Evolutionary conservation across 2,888 invertebrate species (phyloP).

Genomic region (Acronicta psi): DNA sequence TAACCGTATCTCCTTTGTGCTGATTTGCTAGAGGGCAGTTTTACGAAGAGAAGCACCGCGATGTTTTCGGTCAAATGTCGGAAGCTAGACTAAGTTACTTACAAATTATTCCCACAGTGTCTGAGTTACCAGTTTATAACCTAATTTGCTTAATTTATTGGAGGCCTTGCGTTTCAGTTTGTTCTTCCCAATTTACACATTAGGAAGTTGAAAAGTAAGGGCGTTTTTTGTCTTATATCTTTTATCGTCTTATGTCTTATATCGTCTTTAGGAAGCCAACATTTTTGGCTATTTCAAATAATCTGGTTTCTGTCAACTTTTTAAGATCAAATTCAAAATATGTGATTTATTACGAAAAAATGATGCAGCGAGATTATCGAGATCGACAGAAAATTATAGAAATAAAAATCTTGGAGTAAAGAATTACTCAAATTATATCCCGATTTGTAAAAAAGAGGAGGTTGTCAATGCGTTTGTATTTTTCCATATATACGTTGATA

Average conservation of each 20-base stretch:
- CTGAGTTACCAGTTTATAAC: neutral
- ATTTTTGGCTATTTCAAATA: neutral
- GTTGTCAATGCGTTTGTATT: too few species aligned
- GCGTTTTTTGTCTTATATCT: neutral
- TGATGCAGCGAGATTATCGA: too few species aligned
- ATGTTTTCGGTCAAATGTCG: constrained; percentile 19
- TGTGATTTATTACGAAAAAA: too few species aligned
- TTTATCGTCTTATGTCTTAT: neutral
- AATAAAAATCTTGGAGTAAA: too few species aligned
- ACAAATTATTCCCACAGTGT: neutral
- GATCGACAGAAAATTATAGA: too few species aligned
- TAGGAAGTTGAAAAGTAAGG: neutral
- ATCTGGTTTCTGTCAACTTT: too few species aligned
- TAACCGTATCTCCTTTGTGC: constrained; percentile 34
- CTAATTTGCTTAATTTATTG: neutral
- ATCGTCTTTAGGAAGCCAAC: neutral
- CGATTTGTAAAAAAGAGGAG: too few species aligned
- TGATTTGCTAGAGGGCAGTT: constrained; percentile 39
- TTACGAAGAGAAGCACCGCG: constrained; percentile 15
- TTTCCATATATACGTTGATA: too few species aligned
- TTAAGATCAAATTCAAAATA: too few species aligned
- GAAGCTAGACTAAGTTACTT: neutral
- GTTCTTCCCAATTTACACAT: neutral
- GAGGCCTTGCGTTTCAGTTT: neutral
- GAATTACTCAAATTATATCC: too few species aligned